phyloP scores from a whole-genome alignment of 23 tunicate genomes.

The Phallusia fumigata region DNA sequence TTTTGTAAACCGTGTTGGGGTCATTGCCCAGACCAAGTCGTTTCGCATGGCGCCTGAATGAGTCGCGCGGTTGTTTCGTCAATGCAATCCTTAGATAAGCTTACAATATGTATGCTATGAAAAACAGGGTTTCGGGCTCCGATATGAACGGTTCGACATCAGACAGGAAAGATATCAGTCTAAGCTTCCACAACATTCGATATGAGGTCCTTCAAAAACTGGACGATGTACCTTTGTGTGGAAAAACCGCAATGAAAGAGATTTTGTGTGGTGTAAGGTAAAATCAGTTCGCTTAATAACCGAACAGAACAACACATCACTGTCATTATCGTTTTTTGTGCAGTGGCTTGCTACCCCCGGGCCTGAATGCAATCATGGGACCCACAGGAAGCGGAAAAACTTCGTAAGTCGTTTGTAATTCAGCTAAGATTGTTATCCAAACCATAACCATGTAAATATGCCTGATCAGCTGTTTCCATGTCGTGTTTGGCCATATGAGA shows the following conservation, averaged over 20 bases:
- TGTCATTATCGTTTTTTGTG: not conserved
- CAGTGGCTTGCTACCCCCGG: slow-evolving; percentile 74
- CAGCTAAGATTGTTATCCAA: not conserved
- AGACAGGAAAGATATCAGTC: not conserved
- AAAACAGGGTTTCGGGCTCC: not conserved
- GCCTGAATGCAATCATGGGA: slow-evolving; percentile 94
- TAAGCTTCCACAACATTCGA: slow-evolving; percentile 58
- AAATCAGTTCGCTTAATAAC: not conserved
- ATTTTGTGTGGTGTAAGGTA: slow-evolving; percentile 75
- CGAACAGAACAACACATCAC: too few relatives aligned
- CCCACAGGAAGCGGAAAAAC: slow-evolving; percentile 97
- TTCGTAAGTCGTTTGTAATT: slow-evolving; percentile 55
- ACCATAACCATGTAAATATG: not conserved
- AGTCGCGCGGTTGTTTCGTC: too few relatives aligned
- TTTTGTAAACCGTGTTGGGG: too few relatives aligned
- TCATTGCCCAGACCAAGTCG: too few relatives aligned
- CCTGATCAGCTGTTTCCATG: too few relatives aligned
- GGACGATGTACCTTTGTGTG: slow-evolving; percentile 82
- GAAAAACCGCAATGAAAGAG: slow-evolving; percentile 65
- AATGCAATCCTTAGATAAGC: too few relatives aligned
- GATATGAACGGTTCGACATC: not conserved
- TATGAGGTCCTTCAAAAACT: slow-evolving; percentile 79
- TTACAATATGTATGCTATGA: too few relatives aligned
- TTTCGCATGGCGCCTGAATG: too few relatives aligned
- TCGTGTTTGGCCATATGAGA: too few relatives aligned